phyloP scores from a whole-genome alignment of 2,113 vertebrate species.

The Passer domesticus region DNA sequence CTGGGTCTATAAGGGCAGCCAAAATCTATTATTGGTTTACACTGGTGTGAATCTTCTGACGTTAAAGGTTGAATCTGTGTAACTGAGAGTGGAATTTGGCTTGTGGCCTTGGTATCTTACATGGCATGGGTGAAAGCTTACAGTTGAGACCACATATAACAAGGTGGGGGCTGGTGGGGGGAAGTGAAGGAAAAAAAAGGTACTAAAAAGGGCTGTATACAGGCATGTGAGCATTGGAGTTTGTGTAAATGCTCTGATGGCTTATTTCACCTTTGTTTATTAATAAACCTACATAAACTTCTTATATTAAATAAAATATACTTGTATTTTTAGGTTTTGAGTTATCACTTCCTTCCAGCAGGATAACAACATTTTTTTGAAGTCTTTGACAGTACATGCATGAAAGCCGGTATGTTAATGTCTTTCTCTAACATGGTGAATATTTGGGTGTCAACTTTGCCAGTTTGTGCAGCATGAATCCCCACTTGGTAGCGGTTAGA shows the following conservation, averaged over 20 bases:
- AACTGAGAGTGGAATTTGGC: conserved; percentile 31
- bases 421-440: background rate
- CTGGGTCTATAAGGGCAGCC: background rate
- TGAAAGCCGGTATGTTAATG: background rate
- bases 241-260: background rate
- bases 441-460: background rate
- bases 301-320: background rate
- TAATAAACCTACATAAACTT: background rate
- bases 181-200: background rate
- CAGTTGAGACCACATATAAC: background rate
- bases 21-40: conserved; percentile 45
- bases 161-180: background rate
- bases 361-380: background rate
- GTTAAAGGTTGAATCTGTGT: background rate
- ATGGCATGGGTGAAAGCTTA: background rate
- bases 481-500: background rate
- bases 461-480: background rate
- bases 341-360: background rate
- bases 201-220: background rate
- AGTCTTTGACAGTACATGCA: background rate
- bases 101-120: background rate
- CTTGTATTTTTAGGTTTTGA: background rate
- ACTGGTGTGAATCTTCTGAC: background rate
- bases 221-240: background rate
- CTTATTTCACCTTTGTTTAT: background rate